Conservation (phyloP, 2,797 vertebrate genomes). For the Enteromius trimaculatus region DNA sequence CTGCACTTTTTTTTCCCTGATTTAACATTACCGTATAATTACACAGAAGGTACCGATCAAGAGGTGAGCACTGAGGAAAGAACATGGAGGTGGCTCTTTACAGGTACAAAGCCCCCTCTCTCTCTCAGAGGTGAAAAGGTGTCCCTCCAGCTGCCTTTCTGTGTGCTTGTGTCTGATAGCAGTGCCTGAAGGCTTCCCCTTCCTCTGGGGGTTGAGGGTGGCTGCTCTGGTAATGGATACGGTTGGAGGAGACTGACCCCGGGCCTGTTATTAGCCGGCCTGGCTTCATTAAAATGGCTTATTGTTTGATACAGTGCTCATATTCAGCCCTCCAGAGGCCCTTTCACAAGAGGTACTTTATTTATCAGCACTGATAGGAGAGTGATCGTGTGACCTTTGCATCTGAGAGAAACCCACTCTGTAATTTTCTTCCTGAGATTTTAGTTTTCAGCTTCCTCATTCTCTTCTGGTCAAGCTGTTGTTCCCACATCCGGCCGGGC, state of each 20-base stretch:
- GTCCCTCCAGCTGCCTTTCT: constrained; percentile 37
- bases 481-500: neutral
- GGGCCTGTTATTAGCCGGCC: constrained; percentile 80
- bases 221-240: constrained; percentile 75
- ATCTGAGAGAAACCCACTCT: constrained; percentile 30
- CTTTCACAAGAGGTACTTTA: constrained; percentile 55
- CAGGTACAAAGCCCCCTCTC: constrained; percentile 44
- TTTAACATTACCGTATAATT: neutral
- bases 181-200: constrained; percentile 63
- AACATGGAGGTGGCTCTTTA: neutral
- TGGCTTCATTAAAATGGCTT: constrained; percentile 76
- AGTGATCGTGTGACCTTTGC: constrained; percentile 57
- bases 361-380: constrained; percentile 62
- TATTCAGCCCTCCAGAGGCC: constrained; percentile 68
- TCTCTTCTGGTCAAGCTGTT: constrained; percentile 49
- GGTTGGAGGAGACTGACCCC: constrained; percentile 76
- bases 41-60: constrained; percentile 28
- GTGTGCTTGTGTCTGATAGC: constrained; percentile 71
- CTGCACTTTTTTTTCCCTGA: neutral
- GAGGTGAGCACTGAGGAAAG: neutral
- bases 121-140: constrained; percentile 51
- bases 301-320: constrained; percentile 75
- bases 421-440: neutral
- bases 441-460: constrained; percentile 37
- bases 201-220: constrained; percentile 64